Conservation (phyloP, 2,888 invertebrate genomes). For the Omphaloscelis lunosa region DNA sequence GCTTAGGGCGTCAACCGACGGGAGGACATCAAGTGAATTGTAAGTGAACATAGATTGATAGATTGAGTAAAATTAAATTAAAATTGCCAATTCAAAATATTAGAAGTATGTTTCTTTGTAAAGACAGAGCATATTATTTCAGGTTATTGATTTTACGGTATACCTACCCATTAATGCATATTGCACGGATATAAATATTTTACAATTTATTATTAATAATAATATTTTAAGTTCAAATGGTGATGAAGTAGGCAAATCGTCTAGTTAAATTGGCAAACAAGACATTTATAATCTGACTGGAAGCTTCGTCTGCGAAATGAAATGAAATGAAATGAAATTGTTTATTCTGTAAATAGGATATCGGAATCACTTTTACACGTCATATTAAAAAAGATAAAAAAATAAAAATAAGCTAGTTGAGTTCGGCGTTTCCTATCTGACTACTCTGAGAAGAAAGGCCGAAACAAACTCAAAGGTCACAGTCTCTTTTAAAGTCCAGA, state of each 20-base stretch:
- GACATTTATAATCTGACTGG: slow-evolving; percentile 4
- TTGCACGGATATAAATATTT: background rate
- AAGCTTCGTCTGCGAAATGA: background rate
- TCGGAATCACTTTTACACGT: too few relatives aligned
- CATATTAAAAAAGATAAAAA: too few relatives aligned
- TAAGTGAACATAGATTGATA: background rate
- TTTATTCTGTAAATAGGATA: too few relatives aligned
- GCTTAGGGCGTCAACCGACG: too few relatives aligned
- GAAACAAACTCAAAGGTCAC: too few relatives aligned
- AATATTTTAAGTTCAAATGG: background rate
- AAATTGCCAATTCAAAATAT: background rate
- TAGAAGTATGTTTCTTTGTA: background rate
- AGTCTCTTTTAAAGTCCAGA: too few relatives aligned
- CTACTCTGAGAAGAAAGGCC: too few relatives aligned
- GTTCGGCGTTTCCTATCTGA: too few relatives aligned
- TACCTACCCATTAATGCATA: background rate
- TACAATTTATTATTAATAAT: slow-evolving; percentile 1
- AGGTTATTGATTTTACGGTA: background rate
- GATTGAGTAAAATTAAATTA: background rate
- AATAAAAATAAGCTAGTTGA: too few relatives aligned
- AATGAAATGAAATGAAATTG: too few relatives aligned
- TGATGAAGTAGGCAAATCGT: background rate
- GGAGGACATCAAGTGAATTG: too few relatives aligned
- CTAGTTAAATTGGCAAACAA: background rate
- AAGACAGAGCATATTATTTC: background rate